Evolutionary conservation across 2,888 invertebrate genomes (phyloP), one percentile per base, ranked within the genome.

Genomic region (Drosophila pegasa): DNA sequence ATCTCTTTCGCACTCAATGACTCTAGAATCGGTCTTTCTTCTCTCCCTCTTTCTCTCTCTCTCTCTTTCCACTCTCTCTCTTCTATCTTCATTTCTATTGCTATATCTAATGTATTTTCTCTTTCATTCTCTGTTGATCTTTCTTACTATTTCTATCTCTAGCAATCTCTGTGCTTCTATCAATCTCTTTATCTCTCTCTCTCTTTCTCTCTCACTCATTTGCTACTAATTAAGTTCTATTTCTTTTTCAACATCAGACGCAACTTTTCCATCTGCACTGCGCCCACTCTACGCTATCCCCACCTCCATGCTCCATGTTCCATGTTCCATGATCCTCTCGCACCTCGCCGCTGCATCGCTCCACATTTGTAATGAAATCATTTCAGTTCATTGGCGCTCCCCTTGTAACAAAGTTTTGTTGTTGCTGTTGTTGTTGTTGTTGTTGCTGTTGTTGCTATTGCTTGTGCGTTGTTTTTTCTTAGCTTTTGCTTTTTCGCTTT

Each of bases 381-480:
- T 81, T 82, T 81, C 85, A 84, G 81, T 87, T 82, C 85, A 87
- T 87, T 85, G 87, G 74, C 86, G 79, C 63, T 77, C 63, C 68
- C 62, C 51, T 61, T 60, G 48, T 40, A 55, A 56, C 62, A 66
- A 50, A 60, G 35, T 72, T 65, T 40, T 25, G 8, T 56, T 64
- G 7, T 31, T 63, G 20, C 59, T 50, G 16, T 51, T 37, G 47
- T 33, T 8, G 14, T 16, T 35, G n/a, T 54, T 52, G 5, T 16
- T 57, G 16, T 67, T 47, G 16, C 9, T 62, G 31, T 41, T 61
- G 22, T 50, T 58, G 35, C 43, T 37, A 8, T 45, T 45, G 37
- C 27, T 43, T 47, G 22, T 59, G 22, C 62, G 48, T 57, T 63
- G 50, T 40, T 40, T 48, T 52, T 51, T 31, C 37, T 33, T 56